Conservation (phyloP, 2,888 invertebrate genomes). For the Rhingia rostrata region DNA sequence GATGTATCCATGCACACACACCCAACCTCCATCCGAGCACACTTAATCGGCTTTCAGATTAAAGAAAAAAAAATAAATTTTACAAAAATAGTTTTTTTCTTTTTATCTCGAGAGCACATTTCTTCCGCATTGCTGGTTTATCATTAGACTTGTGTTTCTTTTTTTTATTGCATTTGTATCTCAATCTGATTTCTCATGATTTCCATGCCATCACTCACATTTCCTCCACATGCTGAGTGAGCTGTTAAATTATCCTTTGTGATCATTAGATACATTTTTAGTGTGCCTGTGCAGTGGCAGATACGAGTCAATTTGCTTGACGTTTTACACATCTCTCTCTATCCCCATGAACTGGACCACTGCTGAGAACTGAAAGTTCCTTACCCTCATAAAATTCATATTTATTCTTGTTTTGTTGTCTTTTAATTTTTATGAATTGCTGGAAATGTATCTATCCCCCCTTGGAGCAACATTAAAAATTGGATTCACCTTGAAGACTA, state of each 20-base stretch:
- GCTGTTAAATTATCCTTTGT: constrained; percentile 33
- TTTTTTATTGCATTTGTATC: constrained; percentile 36
- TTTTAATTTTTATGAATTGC: constrained; percentile 49
- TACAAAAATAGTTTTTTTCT: constrained; percentile 56
- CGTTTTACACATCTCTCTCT: constrained; percentile 44
- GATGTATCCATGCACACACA: constrained; percentile 28
- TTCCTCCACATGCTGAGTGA: constrained; percentile 55
- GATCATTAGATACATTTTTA: constrained; percentile 54
- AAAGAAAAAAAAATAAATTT: constrained; percentile 26
- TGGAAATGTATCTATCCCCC: constrained; percentile 40
- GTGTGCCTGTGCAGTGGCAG: constrained; percentile 38
- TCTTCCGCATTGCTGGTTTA: constrained; percentile 65
- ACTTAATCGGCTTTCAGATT: constrained; percentile 51
- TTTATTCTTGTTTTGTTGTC: constrained; percentile 9
- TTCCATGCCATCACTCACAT: constrained; percentile 33
- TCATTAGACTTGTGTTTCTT: constrained; percentile 23
- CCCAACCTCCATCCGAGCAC: neutral
- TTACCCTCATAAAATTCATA: constrained; percentile 55
- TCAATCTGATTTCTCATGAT: constrained; percentile 23
- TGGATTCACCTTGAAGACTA: constrained; percentile 49
- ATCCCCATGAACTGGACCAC: constrained; percentile 39
- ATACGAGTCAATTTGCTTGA: constrained; percentile 48
- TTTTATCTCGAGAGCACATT: constrained; percentile 41
- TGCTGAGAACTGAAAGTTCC: constrained; percentile 51
- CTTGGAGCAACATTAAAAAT: constrained; percentile 25